phyloP scores from a whole-genome alignment of 2,888 invertebrate genomes.

The Hyposoter dolosus region DNA sequence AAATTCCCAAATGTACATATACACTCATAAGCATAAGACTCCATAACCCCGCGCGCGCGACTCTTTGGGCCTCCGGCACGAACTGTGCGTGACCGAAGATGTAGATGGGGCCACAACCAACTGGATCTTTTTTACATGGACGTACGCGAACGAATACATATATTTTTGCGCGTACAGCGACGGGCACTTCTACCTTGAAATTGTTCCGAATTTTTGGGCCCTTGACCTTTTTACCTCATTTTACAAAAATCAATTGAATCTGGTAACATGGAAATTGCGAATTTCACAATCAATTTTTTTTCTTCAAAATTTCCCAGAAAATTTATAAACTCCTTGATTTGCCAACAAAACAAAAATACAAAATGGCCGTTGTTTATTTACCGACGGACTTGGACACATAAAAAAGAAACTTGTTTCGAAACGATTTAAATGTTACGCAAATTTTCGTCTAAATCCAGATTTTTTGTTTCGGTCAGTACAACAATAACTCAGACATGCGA shows the following conservation, averaged over 20 bases:
- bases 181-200: conserved; percentile 36
- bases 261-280: not conserved
- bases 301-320: not conserved
- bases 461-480: not conserved
- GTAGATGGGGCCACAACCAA: conserved; percentile 55
- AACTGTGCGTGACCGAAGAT: conserved; percentile 60
- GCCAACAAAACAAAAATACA: not conserved
- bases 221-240: not conserved
- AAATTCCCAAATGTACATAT: conserved; percentile 76
- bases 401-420: not conserved
- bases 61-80: conserved; percentile 65
- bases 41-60: conserved; percentile 71
- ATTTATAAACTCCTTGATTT: not conserved
- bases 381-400: not conserved
- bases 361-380: conserved; percentile 1
- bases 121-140: conserved; percentile 3
- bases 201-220: conserved; percentile 15
- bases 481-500: not conserved
- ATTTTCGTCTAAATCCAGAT: not conserved
- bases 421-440: not conserved
- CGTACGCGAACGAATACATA: not conserved
- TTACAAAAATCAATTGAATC: not conserved
- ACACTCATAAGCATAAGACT: conserved; percentile 70
- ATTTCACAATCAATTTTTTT: not conserved
- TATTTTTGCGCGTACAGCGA: not conserved